A percentile compares a stretch with the other conserved stretches of the same genome.
Conservation (phyloP, 2,113 vertebrate species). For the Oceanites oceanicus region DNA sequence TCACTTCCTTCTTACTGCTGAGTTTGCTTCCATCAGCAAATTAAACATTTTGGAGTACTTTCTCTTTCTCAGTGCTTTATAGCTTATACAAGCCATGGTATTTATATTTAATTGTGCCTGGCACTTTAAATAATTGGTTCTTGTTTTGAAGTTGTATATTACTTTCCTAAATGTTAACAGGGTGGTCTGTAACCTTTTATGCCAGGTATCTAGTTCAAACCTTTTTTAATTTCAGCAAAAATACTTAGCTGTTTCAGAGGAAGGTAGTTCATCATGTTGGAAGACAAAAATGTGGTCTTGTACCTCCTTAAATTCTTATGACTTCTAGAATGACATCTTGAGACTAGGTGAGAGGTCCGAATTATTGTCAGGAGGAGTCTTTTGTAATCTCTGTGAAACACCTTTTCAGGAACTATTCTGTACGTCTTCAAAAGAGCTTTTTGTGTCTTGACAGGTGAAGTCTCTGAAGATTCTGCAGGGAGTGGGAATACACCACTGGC, state of each 20-base stretch:
- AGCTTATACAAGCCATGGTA: not conserved
- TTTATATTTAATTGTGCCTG: not conserved
- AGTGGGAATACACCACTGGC: not conserved
- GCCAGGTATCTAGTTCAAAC: not conserved
- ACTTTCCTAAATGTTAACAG: not conserved
- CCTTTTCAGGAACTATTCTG: not conserved
- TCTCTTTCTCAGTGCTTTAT: not conserved
- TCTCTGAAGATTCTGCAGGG: not conserved
- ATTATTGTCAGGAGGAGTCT: not conserved
- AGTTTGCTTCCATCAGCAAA: constrained; percentile 56
- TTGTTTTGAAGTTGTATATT: not conserved
- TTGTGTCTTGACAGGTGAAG: not conserved
- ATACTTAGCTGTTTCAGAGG: not conserved
- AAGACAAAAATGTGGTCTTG: not conserved
- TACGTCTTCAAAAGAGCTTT: not conserved
- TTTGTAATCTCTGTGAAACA: not conserved
- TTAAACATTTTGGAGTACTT: constrained; percentile 39
- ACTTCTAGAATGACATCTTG: not conserved
- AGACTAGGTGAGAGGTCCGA: not conserved
- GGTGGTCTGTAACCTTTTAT: not conserved
- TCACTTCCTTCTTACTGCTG: not conserved
- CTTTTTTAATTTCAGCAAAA: not conserved
- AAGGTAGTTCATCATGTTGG: not conserved
- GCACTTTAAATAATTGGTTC: not conserved
- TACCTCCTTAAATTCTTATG: not conserved